phyloP scores from a whole-genome alignment of 2,113 vertebrate genomes.

The Calonectris borealis region DNA sequence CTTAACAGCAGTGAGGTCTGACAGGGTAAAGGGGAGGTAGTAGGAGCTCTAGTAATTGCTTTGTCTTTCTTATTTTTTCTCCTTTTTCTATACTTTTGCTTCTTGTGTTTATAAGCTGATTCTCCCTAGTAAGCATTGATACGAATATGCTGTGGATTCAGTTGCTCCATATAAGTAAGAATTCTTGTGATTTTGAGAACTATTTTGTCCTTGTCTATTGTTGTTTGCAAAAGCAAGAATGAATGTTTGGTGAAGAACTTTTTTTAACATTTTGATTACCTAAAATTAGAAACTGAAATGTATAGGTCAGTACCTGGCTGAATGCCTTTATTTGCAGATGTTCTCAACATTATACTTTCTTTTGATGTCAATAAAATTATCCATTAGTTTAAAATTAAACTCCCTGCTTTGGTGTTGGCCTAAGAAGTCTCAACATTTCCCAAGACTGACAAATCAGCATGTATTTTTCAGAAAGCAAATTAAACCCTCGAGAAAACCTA shows the following conservation, averaged over 20 bases:
- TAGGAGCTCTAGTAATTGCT: not conserved
- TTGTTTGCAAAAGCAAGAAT: not conserved
- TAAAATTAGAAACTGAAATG: not conserved
- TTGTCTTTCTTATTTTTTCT: not conserved
- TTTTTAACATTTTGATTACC: not conserved
- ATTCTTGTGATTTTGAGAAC: not conserved
- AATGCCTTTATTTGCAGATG: not conserved
- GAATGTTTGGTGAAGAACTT: not conserved
- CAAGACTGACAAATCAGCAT: not conserved
- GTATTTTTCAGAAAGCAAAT: not conserved
- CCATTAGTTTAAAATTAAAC: not conserved
- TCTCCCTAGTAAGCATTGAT: not conserved
- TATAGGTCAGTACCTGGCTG: not conserved
- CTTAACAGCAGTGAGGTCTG: not conserved
- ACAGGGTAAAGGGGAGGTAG: not conserved
- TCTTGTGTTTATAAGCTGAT: not conserved
- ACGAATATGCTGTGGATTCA: not conserved
- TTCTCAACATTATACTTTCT: not conserved
- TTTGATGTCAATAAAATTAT: not conserved
- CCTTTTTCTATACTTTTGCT: not conserved
- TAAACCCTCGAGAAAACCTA: not conserved
- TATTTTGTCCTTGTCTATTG: not conserved
- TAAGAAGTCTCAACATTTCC: not conserved
- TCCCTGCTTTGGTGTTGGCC: not conserved
- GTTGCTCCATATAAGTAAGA: not conserved